Evolutionary conservation across 1,140 invertebrate species (phyloP).

Genomic region (Mycetomoellerius zeteki): DNA sequence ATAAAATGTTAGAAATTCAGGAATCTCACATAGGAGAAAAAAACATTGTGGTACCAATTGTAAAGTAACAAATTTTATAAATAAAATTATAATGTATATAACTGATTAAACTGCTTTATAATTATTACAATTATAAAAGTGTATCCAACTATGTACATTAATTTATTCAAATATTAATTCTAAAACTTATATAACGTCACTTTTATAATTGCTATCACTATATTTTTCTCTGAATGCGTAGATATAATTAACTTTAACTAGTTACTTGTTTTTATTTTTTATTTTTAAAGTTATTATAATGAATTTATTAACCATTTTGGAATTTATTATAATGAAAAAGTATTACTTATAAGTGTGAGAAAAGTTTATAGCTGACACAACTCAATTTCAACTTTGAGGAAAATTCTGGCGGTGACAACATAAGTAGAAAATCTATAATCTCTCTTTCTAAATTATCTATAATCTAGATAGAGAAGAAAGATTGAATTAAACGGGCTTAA

Average conservation of each 20-base stretch:
- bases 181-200: too few species aligned
- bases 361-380: not conserved
- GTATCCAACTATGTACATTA: too few species aligned
- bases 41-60: too few species aligned
- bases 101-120: too few species aligned
- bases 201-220: too few species aligned
- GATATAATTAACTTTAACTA: not conserved
- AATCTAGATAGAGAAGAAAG: not conserved
- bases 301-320: too few species aligned
- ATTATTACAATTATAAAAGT: too few species aligned
- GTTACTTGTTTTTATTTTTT: too few species aligned
- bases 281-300: too few species aligned
- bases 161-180: too few species aligned
- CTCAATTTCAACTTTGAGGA: not conserved
- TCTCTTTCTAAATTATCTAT: not conserved
- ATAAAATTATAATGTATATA: too few species aligned
- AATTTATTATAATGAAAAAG: not conserved
- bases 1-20: not conserved
- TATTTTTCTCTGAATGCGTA: not conserved
- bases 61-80: too few species aligned
- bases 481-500: conserved; percentile 31
- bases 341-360: not conserved
- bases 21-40: not conserved
- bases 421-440: not conserved
- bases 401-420: not conserved